Conservation (phyloP, 2,888 invertebrate genomes). For the Sipha maydis region DNA sequence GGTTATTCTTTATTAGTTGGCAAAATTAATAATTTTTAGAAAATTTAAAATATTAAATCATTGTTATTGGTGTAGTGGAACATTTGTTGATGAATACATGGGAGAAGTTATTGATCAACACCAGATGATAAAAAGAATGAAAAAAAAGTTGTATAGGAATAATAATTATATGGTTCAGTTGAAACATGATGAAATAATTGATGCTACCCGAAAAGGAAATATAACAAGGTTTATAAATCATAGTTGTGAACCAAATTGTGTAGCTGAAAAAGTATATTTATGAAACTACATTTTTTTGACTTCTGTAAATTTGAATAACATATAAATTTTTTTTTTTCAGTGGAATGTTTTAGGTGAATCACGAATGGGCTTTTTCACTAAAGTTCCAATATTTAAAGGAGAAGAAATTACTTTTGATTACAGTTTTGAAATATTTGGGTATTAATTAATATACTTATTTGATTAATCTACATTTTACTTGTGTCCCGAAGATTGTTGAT, state of each 20-base stretch:
- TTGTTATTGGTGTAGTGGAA: constrained; percentile 73
- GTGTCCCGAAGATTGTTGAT: no score
- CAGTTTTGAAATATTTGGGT: constrained; percentile 96
- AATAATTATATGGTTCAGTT: constrained; percentile 78
- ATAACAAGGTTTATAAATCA: constrained; percentile 98
- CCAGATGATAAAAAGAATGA: constrained; percentile 86
- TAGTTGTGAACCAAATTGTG: constrained; percentile 98
- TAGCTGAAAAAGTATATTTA: constrained; percentile 85
- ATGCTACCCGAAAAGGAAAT: constrained; percentile 96
- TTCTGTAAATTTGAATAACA: not conserved
- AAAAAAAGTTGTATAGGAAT: constrained; percentile 6
- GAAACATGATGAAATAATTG: constrained; percentile 91
- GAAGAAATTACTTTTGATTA: constrained; percentile 99
- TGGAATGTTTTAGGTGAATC: constrained; percentile 94
- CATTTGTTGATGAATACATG: constrained; percentile 98
- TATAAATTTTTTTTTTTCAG: constrained; percentile 65
- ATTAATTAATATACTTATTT: constrained; percentile 66
- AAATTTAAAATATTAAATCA: not conserved
- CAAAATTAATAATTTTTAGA: no score
- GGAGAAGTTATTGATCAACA: constrained; percentile 94
- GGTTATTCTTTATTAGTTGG: no score
- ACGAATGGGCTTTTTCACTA: constrained; percentile 96
- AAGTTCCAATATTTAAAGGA: constrained; percentile 80
- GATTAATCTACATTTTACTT: no score
- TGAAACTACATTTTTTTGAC: not conserved